A percentile compares a stretch with the other conserved stretches of the same genome.
phyloP scores from a whole-genome alignment of 2,888 invertebrate species.

The Elysia crispata region DNA sequence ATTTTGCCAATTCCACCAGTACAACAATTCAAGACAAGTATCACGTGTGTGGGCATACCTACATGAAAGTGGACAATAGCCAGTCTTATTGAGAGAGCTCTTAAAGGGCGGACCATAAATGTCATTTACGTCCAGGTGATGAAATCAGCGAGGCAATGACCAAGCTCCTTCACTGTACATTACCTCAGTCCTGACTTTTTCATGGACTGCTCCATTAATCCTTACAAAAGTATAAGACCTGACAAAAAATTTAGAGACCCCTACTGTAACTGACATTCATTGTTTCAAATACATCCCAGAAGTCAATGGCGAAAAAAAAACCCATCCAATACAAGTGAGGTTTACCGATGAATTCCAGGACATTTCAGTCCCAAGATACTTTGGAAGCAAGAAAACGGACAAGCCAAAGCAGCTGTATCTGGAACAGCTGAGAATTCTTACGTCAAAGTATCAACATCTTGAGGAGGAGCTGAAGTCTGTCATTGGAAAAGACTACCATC shows the following conservation, averaged over 20 bases:
- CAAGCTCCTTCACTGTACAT: slow-evolving; percentile 36
- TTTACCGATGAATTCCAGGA: not conserved
- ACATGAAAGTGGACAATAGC: slow-evolving; percentile 49
- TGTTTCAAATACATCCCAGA: slow-evolving; percentile 43
- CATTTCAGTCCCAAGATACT: slow-evolving; percentile 5
- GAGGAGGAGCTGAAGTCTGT: too few species aligned
- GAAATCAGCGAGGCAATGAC: not conserved
- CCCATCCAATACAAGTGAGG: slow-evolving; percentile 12
- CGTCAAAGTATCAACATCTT: too few species aligned
- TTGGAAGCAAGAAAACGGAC: too few species aligned
- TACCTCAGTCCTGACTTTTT: slow-evolving; percentile 45
- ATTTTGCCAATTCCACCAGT: slow-evolving; percentile 23
- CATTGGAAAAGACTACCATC: too few species aligned
- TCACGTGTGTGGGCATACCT: slow-evolving; percentile 51
- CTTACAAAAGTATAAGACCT: slow-evolving; percentile 44
- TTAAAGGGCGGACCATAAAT: slow-evolving; percentile 41
- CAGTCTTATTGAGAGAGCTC: slow-evolving; percentile 42
- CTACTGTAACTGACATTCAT: slow-evolving; percentile 44
- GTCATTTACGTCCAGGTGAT: slow-evolving; percentile 35
- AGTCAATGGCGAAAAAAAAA: slow-evolving; percentile 1
- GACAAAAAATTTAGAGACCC: slow-evolving; percentile 39
- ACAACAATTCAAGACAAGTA: slow-evolving; percentile 43
- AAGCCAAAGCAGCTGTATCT: too few species aligned
- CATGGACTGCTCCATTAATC: slow-evolving; percentile 37
- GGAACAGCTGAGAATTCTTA: too few species aligned